These are phyloP conservation scores for Drosophila fulvimacula DNA, from an alignment of 2,888 invertebrate species.

Conservation along the genomic window DNA sequence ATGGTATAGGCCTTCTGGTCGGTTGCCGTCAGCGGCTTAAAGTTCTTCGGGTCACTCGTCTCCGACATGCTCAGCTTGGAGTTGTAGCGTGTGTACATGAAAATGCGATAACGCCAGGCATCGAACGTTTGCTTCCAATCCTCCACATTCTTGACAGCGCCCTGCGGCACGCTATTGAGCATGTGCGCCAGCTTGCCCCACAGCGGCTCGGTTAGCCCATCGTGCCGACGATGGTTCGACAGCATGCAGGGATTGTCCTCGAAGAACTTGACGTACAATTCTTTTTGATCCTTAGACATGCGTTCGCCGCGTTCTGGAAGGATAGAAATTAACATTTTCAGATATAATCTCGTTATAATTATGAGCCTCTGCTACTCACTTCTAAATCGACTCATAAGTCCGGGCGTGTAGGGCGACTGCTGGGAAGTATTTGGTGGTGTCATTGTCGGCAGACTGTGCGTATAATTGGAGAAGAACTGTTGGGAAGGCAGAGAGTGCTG, in stretches of 20 bases:
- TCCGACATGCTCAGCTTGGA: constrained; percentile 80
- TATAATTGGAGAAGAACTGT: constrained; percentile 67
- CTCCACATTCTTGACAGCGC: constrained; percentile 82
- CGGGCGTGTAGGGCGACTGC: constrained; percentile 76
- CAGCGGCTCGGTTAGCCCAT: constrained; percentile 77
- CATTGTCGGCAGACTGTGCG: constrained; percentile 65
- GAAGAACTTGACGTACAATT: constrained; percentile 81
- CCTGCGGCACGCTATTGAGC: constrained; percentile 82
- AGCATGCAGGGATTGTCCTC: constrained; percentile 83
- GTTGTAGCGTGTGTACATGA: constrained; percentile 83
- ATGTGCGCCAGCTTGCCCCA: constrained; percentile 80
- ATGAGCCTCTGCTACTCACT: constrained; percentile 53
- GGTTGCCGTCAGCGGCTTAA: constrained; percentile 80
- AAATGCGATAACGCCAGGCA: constrained; percentile 82
- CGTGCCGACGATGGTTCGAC: constrained; percentile 80
- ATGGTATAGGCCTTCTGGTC: constrained; percentile 82
- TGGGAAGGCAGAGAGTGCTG: constrained; percentile 63
- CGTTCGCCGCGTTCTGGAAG: constrained; percentile 80
- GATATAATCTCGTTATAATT: neutral
- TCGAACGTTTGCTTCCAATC: constrained; percentile 83
- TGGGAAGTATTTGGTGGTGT: constrained; percentile 65
- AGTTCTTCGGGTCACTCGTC: constrained; percentile 81
- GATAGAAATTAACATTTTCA: neutral
- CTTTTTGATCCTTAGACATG: constrained; percentile 83
- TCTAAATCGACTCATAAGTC: constrained; percentile 78